Evolutionary conservation across 2,888 invertebrate genomes (phyloP).

Genomic region (Rotaria macrura): DNA sequence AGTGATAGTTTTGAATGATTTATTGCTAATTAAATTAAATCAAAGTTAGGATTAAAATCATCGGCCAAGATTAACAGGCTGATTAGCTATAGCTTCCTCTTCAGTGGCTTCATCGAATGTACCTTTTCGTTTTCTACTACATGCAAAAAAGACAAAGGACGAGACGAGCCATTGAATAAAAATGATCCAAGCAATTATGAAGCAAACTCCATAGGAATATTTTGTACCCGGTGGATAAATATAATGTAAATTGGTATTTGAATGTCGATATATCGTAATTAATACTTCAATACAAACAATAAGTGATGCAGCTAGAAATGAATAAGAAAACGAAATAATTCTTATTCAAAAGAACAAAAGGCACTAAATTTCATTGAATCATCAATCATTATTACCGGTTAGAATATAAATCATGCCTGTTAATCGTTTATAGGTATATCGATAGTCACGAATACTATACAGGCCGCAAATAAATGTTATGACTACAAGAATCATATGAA

Average conservation of each 20-base stretch:
- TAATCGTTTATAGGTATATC: constrained; percentile 3
- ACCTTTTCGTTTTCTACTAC: constrained; percentile 20
- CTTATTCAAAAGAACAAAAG: neutral
- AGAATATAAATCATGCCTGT: neutral
- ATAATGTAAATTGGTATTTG: neutral
- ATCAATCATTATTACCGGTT: neutral
- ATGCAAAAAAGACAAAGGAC: neutral
- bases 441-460: constrained; percentile 13
- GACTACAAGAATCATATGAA: neutral
- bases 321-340: neutral
- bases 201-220: neutral
- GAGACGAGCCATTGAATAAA: neutral
- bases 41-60: neutral
- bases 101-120: constrained; percentile 16
- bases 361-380: too few relatives aligned
- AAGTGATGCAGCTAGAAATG: neutral
- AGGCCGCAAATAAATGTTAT: neutral
- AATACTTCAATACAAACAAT: neutral
- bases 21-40: neutral
- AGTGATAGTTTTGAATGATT: neutral
- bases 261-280: neutral
- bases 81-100: neutral
- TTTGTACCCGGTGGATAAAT: neutral
- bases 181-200: neutral
- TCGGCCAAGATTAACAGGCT: neutral